phyloP scores from a whole-genome alignment of 1,140 invertebrate genomes.

The Drosophila subobscura region DNA sequence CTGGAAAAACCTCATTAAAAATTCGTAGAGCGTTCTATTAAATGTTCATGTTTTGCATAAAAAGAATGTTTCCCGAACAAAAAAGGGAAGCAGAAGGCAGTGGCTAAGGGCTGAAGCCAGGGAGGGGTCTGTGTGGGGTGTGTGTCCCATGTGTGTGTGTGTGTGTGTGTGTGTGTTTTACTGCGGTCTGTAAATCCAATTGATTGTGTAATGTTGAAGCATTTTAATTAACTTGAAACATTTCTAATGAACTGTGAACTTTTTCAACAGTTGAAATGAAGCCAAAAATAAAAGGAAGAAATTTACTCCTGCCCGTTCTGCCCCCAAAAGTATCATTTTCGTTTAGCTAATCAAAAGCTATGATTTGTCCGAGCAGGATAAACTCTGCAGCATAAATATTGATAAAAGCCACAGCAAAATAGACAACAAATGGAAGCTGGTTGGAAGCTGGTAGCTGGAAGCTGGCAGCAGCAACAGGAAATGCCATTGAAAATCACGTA shows the following conservation, averaged over 20 bases:
- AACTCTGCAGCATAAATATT: slow-evolving; percentile 73
- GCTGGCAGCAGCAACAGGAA: slow-evolving; percentile 66
- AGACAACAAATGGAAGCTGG: slow-evolving; percentile 14
- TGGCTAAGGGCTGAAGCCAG: no score
- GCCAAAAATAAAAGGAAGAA: background rate
- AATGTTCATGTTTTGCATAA: slow-evolving; percentile 82
- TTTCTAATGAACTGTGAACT: slow-evolving; percentile 15
- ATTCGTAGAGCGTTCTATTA: slow-evolving; percentile 74
- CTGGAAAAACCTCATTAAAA: slow-evolving; percentile 67
- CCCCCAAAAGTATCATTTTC: slow-evolving; percentile 1
- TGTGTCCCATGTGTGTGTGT: slow-evolving; percentile 16
- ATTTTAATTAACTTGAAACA: slow-evolving; percentile 35
- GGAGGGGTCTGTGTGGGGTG: slow-evolving; percentile 44
- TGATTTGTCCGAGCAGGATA: slow-evolving; percentile 53
- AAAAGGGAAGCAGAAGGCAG: slow-evolving; percentile 3
- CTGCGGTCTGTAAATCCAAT: slow-evolving; percentile 35
- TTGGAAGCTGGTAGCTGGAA: slow-evolving; percentile 24
- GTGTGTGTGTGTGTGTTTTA: slow-evolving; percentile 23
- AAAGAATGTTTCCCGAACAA: slow-evolving; percentile 52
- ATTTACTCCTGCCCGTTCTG: background rate
- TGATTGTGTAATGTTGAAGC: slow-evolving; percentile 23
- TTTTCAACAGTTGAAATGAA: background rate
- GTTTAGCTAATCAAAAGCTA: slow-evolving; percentile 39
- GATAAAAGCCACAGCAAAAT: slow-evolving; percentile 50
- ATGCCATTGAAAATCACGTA: slow-evolving; percentile 77